These are phyloP conservation scores for Acanthurus tractus DNA, from an alignment of 2,797 vertebrate genomes.

Conservation along the genomic window DNA sequence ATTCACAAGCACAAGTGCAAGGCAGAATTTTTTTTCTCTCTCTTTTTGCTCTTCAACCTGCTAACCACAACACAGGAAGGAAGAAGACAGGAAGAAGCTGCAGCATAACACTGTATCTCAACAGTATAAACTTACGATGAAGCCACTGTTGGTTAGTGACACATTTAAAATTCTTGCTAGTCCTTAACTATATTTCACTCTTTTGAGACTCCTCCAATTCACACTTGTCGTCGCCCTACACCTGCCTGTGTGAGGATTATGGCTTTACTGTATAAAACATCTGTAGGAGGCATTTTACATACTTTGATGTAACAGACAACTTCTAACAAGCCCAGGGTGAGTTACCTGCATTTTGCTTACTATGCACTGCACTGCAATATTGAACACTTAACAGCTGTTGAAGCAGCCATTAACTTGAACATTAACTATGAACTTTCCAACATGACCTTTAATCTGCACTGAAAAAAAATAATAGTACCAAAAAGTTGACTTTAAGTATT, in stretches of 20 bases:
- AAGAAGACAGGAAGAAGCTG: conserved; percentile 68
- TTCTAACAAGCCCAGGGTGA: conserved; percentile 55
- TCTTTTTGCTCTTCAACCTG: conserved; percentile 43
- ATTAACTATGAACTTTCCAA: not conserved
- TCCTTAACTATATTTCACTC: not conserved
- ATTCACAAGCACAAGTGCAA: not conserved
- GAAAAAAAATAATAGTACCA: no score
- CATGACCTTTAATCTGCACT: not conserved
- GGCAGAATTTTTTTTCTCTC: not conserved
- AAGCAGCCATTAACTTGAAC: not conserved
- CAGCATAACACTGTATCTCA: conserved; percentile 22
- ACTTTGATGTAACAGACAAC: conserved; percentile 7
- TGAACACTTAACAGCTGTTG: not conserved
- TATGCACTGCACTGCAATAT: not conserved
- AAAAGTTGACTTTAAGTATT: no score
- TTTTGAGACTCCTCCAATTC: not conserved
- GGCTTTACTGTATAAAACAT: not conserved
- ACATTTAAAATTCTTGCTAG: not conserved
- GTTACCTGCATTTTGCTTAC: conserved; percentile 17
- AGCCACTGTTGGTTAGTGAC: not conserved
- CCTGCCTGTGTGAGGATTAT: not conserved
- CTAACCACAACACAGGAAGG: conserved; percentile 71
- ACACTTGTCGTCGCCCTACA: not conserved
- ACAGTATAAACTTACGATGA: not conserved
- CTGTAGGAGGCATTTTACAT: not conserved